These are phyloP conservation scores for Daubentonia madagascariensis DNA, from an alignment of 2,113 vertebrate species.

Conservation along the genomic window DNA sequence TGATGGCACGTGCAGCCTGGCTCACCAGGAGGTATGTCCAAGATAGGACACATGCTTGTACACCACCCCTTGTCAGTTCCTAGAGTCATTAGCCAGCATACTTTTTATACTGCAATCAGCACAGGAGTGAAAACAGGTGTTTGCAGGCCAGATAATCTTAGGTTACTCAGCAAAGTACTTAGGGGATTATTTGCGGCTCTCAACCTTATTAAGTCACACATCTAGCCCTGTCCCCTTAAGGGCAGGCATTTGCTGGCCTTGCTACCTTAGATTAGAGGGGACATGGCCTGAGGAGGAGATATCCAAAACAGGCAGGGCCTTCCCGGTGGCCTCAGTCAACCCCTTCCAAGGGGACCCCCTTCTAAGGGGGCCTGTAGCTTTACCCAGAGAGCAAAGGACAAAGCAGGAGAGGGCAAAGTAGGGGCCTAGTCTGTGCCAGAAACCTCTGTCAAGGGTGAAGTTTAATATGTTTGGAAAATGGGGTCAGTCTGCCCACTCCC, in stretches of 20 bases:
- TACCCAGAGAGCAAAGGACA: background rate
- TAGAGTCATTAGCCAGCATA: slow-evolving; percentile 58
- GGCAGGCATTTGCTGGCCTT: slow-evolving; percentile 54
- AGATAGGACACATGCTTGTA: background rate
- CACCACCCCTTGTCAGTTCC: slow-evolving; percentile 27
- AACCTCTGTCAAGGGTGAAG: background rate
- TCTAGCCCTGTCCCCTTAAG: slow-evolving; percentile 51
- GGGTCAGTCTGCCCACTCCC: background rate
- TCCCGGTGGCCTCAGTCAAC: slow-evolving; percentile 38
- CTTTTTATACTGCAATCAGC: slow-evolving; percentile 59
- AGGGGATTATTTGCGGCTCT: slow-evolving; percentile 67
- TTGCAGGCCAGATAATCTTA: background rate
- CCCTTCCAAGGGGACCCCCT: slow-evolving; percentile 52
- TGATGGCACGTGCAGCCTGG: slow-evolving; percentile 4
- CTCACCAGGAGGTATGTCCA: background rate
- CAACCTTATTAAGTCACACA: slow-evolving; percentile 55
- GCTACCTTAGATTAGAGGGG: slow-evolving; percentile 31
- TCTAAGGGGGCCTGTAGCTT: slow-evolving; percentile 22
- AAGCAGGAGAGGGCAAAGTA: background rate
- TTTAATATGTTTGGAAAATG: background rate
- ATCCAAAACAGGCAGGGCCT: slow-evolving; percentile 16
- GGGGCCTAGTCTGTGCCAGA: background rate
- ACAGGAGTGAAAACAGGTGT: slow-evolving; percentile 68
- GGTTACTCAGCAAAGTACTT: slow-evolving; percentile 43
- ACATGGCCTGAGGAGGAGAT: background rate